phyloP scores from a whole-genome alignment of 1,140 invertebrate genomes.

The Rhopalosiphum padi region DNA sequence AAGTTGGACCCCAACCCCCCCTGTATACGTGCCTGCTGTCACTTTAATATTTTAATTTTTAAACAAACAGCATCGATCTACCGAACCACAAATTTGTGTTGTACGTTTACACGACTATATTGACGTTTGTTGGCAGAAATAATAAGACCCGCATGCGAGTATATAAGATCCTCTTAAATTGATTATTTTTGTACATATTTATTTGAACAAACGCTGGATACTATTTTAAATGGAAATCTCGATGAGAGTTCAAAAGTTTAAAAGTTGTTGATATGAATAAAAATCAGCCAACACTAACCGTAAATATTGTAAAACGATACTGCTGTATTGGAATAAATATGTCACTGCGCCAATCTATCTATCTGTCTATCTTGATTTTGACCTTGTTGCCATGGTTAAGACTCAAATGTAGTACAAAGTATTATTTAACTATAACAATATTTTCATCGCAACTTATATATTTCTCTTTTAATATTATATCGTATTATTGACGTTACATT shows the following conservation, averaged over 20 bases:
- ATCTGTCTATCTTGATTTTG: not conserved
- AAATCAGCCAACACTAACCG: not conserved
- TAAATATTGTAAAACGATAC: not conserved
- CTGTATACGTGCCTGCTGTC: no score
- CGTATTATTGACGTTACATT: not conserved
- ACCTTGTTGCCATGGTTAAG: not conserved
- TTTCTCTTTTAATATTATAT: not conserved
- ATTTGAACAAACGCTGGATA: not conserved
- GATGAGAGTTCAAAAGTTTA: not conserved
- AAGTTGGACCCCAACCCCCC: no score
- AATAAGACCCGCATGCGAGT: no score
- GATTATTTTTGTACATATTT: not conserved
- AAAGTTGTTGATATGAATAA: not conserved
- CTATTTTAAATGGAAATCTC: constrained; percentile 14
- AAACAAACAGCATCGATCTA: not conserved
- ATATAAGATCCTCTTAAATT: not conserved
- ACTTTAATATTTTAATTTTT: no score
- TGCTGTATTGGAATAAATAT: not conserved
- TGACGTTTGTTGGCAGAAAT: not conserved
- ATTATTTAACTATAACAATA: not conserved
- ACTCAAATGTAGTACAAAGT: not conserved
- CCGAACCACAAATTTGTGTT: not conserved
- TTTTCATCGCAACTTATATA: not conserved
- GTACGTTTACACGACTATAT: not conserved
- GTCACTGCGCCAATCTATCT: not conserved